These are phyloP conservation scores for Tragelaphus scriptus DNA, from an alignment of 2,113 vertebrate species.

Conservation along the genomic window DNA sequence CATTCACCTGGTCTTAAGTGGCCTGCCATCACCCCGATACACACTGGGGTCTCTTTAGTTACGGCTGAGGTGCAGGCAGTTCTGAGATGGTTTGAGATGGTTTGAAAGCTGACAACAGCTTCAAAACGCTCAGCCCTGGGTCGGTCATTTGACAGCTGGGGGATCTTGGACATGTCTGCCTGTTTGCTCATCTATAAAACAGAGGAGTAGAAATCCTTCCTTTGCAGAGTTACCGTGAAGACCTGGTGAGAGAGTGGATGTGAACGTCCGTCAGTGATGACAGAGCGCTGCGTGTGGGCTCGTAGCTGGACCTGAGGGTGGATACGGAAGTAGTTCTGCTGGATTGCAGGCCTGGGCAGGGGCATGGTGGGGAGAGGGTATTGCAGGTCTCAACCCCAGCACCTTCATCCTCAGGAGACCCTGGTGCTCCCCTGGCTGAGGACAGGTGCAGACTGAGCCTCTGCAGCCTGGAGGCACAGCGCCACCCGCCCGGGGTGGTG, in stretches of 20 bases:
- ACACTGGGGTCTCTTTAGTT: background rate
- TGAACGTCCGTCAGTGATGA: no score
- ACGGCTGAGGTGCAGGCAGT: accelerated
- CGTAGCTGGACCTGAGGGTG: accelerated
- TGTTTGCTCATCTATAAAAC: background rate
- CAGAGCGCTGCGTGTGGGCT: accelerated
- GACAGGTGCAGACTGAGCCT: accelerated
- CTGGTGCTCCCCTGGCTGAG: background rate
- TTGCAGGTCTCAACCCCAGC: background rate
- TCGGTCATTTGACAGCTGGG: background rate
- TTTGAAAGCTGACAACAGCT: background rate
- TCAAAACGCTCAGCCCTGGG: background rate
- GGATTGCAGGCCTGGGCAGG: background rate
- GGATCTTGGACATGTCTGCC: background rate
- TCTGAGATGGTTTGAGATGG: background rate
- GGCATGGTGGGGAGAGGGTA: accelerated
- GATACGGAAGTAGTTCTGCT: background rate
- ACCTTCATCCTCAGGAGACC: background rate
- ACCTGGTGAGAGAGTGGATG: background rate
- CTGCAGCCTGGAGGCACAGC: accelerated
- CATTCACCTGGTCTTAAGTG: background rate
- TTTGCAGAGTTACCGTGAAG: background rate
- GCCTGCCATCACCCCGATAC: no score
- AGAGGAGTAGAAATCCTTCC: background rate
- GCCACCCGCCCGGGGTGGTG: accelerated